Evolutionary conservation across 2,888 invertebrate species (phyloP).

Genomic region (Agriopis leucophaearia): DNA sequence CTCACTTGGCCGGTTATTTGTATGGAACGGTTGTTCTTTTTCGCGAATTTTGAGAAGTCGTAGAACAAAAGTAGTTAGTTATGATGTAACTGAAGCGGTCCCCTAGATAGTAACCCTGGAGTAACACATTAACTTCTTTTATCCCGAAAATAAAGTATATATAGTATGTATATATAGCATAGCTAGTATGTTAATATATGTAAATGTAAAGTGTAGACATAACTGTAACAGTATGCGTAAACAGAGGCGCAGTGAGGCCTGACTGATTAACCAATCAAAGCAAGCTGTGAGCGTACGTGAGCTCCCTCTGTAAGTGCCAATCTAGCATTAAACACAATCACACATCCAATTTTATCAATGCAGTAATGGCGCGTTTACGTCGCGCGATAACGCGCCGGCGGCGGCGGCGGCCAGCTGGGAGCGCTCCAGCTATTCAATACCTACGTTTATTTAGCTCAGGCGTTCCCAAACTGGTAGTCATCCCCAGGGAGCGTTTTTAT

Average conservation of each 20-base stretch:
- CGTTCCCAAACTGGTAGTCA: not conserved
- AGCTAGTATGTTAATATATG: no score
- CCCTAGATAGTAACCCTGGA: no score
- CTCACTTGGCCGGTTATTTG: no score
- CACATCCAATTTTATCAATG: conserved; percentile 31
- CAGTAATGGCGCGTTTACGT: conserved; percentile 20
- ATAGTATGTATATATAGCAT: no score
- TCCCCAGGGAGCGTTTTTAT: not conserved
- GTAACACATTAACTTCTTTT: no score
- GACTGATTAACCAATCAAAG: conserved; percentile 8
- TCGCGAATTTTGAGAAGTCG: no score
- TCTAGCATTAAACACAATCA: conserved; percentile 25
- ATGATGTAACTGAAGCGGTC: no score
- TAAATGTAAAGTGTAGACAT: no score
- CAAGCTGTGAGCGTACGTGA: conserved; percentile 9
- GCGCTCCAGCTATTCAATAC: conserved; percentile 30
- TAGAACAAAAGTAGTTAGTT: no score
- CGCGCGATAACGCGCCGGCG: conserved; percentile 14
- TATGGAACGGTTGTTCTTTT: no score
- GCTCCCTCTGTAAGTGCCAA: conserved; percentile 6
- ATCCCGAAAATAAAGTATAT: no score
- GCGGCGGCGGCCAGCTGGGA: conserved; percentile 26
- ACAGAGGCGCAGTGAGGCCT: not conserved
- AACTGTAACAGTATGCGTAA: not conserved
- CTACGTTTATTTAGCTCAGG: not conserved